These are phyloP conservation scores for Heliconius hermathena DNA, from an alignment of 1,140 invertebrate species.

Conservation along the genomic window DNA sequence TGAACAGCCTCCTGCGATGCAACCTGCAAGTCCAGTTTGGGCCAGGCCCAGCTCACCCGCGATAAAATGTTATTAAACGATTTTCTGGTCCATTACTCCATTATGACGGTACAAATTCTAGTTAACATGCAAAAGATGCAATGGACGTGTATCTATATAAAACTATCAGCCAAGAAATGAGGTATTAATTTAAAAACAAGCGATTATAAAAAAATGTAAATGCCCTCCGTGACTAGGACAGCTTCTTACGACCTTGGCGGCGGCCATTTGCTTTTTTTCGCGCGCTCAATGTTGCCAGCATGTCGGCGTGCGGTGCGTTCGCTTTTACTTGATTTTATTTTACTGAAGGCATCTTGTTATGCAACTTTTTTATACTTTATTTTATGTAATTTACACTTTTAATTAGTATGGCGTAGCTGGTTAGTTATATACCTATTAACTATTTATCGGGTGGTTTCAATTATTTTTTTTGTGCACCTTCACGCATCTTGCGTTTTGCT, in stretches of 20 bases:
- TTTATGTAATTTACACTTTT: conserved; percentile 42
- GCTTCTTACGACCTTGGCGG: conserved; percentile 77
- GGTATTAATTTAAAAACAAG: conserved; percentile 53
- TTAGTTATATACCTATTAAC: conserved; percentile 25
- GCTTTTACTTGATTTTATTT: conserved; percentile 68
- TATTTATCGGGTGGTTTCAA: not conserved
- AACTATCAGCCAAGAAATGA: conserved; percentile 45
- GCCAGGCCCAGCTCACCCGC: conserved; percentile 7
- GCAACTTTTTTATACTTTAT: conserved; percentile 59
- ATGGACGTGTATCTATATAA: conserved; percentile 43
- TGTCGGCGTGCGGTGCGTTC: conserved; percentile 70
- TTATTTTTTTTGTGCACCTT: conserved; percentile 3
- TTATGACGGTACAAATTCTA: conserved; percentile 32
- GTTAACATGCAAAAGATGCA: conserved; percentile 29
- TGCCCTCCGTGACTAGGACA: conserved; percentile 79
- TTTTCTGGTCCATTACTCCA: conserved; percentile 39
- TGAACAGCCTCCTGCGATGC: conserved; percentile 20
- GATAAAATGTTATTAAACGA: conserved; percentile 41
- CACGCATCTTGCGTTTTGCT: not conserved
- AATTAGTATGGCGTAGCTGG: conserved; percentile 30
- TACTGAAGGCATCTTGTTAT: conserved; percentile 66
- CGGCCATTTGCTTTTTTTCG: conserved; percentile 79
- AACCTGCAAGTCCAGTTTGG: conserved; percentile 29
- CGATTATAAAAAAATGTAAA: conserved; percentile 75
- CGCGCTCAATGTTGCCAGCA: conserved; percentile 78